Percentiles rank a stretch among this genome's conserved stretches.
These are phyloP conservation scores for Cygnus buccinator DNA, from an alignment of 2,113 vertebrate genomes.

Conservation along the genomic window DNA sequence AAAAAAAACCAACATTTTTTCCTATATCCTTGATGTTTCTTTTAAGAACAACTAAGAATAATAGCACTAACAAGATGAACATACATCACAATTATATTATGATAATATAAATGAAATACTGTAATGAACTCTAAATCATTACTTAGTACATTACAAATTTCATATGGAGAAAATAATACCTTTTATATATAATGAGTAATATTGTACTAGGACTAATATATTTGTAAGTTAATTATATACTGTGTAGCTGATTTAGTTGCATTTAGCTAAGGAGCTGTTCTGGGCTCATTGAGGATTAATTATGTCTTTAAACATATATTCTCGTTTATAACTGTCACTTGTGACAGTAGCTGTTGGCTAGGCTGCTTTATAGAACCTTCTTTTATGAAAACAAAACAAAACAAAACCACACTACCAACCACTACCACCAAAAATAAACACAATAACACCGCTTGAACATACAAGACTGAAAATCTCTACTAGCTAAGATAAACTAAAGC, in stretches of 20 bases:
- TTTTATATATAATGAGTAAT: constrained; percentile 73
- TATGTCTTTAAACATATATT: constrained; percentile 64
- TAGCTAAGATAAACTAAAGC: not conserved
- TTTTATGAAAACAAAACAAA: not conserved
- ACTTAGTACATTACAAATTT: constrained; percentile 72
- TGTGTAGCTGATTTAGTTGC: constrained; percentile 73
- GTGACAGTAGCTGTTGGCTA: not conserved
- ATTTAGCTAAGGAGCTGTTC: constrained; percentile 75
- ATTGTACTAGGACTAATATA: constrained; percentile 68
- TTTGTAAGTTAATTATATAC: constrained; percentile 76
- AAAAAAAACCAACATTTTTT: not conserved
- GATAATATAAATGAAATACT: constrained; percentile 62
- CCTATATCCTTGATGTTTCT: constrained; percentile 22
- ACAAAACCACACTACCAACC: not conserved
- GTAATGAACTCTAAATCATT: constrained; percentile 73
- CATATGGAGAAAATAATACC: constrained; percentile 69
- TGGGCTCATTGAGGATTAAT: constrained; percentile 67
- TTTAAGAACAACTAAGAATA: constrained; percentile 36
- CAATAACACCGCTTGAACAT: not conserved
- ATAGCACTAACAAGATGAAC: constrained; percentile 60
- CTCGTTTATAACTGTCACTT: constrained; percentile 66
- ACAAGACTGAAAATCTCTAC: not conserved
- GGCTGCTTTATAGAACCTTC: not conserved
- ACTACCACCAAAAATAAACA: not conserved
- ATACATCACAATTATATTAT: constrained; percentile 67